These are phyloP conservation scores for Danionella cerebrum DNA, from an alignment of 2,113 vertebrate genomes.

Conservation along the genomic window DNA sequence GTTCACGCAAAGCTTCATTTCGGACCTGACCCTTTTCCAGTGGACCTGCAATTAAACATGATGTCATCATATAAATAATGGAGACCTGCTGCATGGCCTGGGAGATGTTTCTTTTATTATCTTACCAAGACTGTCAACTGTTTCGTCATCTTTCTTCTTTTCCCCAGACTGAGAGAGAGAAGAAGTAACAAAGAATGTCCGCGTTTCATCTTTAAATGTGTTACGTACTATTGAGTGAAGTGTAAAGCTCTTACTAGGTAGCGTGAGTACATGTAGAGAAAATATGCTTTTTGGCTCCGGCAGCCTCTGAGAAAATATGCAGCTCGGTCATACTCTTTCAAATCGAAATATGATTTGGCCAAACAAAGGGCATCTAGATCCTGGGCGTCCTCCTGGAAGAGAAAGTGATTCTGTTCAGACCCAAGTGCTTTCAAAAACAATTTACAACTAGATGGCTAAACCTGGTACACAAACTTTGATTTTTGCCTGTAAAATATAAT, in stretches of 20 bases:
- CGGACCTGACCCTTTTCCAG: constrained; percentile 96
- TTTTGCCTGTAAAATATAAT: too few relatives aligned
- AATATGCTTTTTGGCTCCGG: constrained; percentile 94
- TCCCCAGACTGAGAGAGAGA: constrained; percentile 79
- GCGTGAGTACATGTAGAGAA: constrained; percentile 96
- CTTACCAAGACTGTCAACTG: constrained; percentile 95
- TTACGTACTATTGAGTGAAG: background rate
- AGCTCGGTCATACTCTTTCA: constrained; percentile 96
- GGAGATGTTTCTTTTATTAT: background rate
- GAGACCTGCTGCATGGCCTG: background rate
- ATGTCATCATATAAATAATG: background rate
- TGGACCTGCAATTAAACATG: constrained; percentile 69
- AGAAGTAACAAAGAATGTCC: background rate
- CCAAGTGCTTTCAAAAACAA: background rate
- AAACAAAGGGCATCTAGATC: constrained; percentile 90
- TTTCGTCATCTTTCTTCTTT: constrained; percentile 98
- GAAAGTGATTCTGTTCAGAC: background rate
- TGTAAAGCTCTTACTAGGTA: constrained; percentile 78
- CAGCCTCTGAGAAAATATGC: constrained; percentile 91
- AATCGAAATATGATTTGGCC: constrained; percentile 95
- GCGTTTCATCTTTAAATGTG: background rate
- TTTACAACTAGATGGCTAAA: too few relatives aligned
- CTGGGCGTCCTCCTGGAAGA: constrained; percentile 80
- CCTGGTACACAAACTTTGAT: too few relatives aligned
- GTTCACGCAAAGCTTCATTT: constrained; percentile 87